Percentiles rank a stretch among this genome's conserved stretches.
Conservation (phyloP, 2,888 invertebrate species). For the Clepsis dumicolana region DNA sequence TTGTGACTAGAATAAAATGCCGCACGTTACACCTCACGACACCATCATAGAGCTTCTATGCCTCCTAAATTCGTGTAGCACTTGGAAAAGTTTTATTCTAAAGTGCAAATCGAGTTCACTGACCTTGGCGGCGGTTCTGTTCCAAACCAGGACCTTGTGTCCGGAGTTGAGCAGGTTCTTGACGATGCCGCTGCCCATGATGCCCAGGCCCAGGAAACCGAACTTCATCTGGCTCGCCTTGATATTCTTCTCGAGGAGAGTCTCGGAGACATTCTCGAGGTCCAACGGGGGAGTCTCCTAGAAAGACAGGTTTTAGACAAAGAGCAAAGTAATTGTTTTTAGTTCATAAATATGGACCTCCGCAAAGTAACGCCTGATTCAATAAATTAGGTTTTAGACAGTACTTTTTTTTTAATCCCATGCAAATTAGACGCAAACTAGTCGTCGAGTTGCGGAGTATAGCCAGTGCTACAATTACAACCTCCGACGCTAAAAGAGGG, state of each 20-base stretch:
- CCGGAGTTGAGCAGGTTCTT: constrained; percentile 97
- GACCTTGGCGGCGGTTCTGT: constrained; percentile 96
- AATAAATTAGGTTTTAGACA: too few relatives aligned
- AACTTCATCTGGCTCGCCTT: constrained; percentile 94
- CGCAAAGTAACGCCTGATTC: too few relatives aligned
- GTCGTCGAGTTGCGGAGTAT: too few relatives aligned
- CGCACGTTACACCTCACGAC: not conserved
- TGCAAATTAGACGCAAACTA: too few relatives aligned
- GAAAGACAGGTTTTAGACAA: constrained; percentile 51
- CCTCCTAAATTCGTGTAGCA: not conserved
- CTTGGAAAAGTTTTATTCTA: not conserved
- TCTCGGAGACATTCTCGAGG: constrained; percentile 91
- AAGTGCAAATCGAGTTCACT: constrained; percentile 61
- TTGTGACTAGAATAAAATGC: not conserved
- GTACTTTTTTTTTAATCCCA: too few relatives aligned
- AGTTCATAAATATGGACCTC: too few relatives aligned
- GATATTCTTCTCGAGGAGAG: constrained; percentile 93
- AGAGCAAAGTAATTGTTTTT: not conserved
- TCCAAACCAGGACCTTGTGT: constrained; percentile 97
- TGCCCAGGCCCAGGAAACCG: constrained; percentile 97
- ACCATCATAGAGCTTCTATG: not conserved
- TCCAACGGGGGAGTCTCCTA: constrained; percentile 92
- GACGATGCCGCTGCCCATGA: constrained; percentile 98
- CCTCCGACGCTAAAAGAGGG: too few relatives aligned
- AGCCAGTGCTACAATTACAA: too few relatives aligned